Conservation (phyloP, 2,888 invertebrate species). For the Myopa tessellatipennis region DNA sequence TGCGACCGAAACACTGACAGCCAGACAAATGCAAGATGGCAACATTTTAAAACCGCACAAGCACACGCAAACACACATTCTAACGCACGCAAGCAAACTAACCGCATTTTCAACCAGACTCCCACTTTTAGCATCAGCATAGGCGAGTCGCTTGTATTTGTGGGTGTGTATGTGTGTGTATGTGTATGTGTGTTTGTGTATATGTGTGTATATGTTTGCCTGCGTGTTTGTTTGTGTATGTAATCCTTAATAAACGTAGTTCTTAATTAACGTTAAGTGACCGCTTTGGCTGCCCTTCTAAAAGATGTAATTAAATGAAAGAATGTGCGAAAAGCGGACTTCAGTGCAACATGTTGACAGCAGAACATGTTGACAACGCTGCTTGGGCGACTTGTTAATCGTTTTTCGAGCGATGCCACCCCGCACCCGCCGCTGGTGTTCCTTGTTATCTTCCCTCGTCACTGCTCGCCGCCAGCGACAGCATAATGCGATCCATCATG, state of each 20-base stretch:
- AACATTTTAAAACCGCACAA: neutral
- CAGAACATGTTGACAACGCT: constrained; percentile 7
- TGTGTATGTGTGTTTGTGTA: no score
- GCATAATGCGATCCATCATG: constrained; percentile 24
- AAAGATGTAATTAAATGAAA: constrained; percentile 9
- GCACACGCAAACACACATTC: neutral
- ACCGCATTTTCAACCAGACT: neutral
- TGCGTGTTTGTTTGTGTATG: neutral
- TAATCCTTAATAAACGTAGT: constrained; percentile 19
- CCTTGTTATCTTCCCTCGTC: neutral
- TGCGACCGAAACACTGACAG: neutral
- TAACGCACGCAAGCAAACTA: neutral
- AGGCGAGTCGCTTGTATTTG: no score
- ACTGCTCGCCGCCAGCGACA: neutral
- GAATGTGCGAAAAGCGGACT: neutral
- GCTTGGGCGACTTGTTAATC: neutral
- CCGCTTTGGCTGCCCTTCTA: neutral
- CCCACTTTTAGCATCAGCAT: no score
- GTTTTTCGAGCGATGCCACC: neutral
- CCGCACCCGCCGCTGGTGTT: neutral
- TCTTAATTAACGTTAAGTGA: constrained; percentile 4
- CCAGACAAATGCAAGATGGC: neutral
- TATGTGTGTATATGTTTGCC: neutral
- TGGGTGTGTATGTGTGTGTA: neutral
- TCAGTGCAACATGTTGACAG: neutral